Evolutionary conservation across 2,113 vertebrate genomes (phyloP).

Genomic region (Pteropus alecto): DNA sequence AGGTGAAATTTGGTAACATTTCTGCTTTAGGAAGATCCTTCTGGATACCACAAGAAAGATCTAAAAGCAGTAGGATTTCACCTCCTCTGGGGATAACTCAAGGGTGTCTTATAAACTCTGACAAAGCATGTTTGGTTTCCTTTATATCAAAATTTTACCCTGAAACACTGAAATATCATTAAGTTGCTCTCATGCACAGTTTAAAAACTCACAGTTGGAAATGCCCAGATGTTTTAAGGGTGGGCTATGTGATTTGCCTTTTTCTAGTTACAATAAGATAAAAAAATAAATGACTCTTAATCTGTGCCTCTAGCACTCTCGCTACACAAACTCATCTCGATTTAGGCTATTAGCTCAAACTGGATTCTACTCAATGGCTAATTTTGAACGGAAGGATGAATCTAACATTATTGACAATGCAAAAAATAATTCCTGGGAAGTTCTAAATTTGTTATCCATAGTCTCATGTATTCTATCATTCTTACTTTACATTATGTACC

Average conservation of each 20-base stretch:
- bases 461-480: accelerated
- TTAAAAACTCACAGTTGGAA: slow-evolving; percentile 7
- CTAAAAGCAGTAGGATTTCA: background rate
- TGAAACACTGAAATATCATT: slow-evolving; percentile 18
- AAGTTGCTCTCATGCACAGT: background rate
- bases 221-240: background rate
- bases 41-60: background rate
- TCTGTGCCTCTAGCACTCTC: background rate
- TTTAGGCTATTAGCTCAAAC: background rate
- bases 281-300: slow-evolving; percentile 19
- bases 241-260: slow-evolving; percentile 19
- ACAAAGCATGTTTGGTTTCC: background rate
- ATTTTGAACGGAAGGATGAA: background rate
- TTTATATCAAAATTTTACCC: background rate
- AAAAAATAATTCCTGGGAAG: background rate
- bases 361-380: background rate
- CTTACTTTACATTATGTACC: background rate
- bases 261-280: background rate
- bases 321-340: background rate
- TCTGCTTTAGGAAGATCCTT: slow-evolving; percentile 35
- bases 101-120: background rate
- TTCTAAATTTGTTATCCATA: background rate
- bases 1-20: background rate
- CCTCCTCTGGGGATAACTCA: background rate
- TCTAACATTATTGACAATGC: background rate